Evolutionary conservation across 2,888 invertebrate genomes (phyloP).

Genomic region (Brachypalpus laphriformis): DNA sequence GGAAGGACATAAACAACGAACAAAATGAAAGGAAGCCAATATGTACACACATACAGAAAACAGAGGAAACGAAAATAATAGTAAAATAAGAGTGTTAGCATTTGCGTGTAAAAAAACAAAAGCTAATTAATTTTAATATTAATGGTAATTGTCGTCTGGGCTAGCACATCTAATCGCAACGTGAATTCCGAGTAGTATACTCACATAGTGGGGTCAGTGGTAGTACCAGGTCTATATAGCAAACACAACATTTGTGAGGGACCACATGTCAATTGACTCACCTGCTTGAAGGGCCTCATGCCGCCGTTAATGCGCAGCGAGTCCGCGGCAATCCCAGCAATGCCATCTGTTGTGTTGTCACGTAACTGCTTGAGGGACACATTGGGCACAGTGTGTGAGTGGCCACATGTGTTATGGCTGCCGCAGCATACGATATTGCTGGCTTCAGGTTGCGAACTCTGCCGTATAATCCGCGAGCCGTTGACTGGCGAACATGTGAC

Average conservation of each 20-base stretch:
- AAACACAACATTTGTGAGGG: constrained; percentile 55
- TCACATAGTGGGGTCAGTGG: constrained; percentile 62
- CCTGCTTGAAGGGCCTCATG: constrained; percentile 97
- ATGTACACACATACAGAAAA: not conserved
- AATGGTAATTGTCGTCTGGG: constrained; percentile 73
- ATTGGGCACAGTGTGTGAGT: constrained; percentile 88
- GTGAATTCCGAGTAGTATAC: constrained; percentile 44
- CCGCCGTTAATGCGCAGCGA: constrained; percentile 98
- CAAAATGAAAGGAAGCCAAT: constrained; percentile 5
- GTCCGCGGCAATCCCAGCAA: constrained; percentile 97
- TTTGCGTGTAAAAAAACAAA: constrained; percentile 63
- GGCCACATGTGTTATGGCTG: constrained; percentile 86
- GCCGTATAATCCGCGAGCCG: constrained; percentile 91
- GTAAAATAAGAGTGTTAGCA: constrained; percentile 39
- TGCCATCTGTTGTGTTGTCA: constrained; percentile 91
- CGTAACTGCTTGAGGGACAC: constrained; percentile 93
- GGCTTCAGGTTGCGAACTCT: constrained; percentile 83
- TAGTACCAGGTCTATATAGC: constrained; percentile 48
- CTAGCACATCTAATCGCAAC: constrained; percentile 71
- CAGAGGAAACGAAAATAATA: not conserved
- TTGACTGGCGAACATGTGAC: constrained; percentile 87
- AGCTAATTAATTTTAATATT: constrained; percentile 68
- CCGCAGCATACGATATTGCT: constrained; percentile 84
- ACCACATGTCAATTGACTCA: constrained; percentile 82
- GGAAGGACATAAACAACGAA: constrained; percentile 21